Evolutionary conservation across 2,113 vertebrate genomes (phyloP).

Genomic region (Brachyhypopomus occidentalis): DNA sequence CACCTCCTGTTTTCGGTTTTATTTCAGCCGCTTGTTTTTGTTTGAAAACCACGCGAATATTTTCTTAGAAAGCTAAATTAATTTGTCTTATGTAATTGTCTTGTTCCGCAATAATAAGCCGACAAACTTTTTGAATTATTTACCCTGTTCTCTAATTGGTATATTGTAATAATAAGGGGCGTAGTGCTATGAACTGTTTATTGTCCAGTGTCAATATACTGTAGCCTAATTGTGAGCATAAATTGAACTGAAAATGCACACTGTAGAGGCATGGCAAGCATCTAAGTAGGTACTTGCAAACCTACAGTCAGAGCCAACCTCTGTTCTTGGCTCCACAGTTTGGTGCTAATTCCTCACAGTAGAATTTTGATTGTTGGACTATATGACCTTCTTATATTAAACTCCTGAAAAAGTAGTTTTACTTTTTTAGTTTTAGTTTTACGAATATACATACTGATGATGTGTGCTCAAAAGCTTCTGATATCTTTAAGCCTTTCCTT

Average conservation of each 20-base stretch:
- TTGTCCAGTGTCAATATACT: neutral
- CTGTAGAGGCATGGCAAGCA: neutral
- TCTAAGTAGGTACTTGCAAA: neutral
- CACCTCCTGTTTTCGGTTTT: too few relatives aligned
- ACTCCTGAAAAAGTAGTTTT: neutral
- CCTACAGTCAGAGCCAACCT: neutral
- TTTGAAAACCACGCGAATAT: neutral
- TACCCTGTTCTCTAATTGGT: neutral
- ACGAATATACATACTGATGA: neutral
- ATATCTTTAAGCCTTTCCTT: neutral
- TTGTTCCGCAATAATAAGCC: too few relatives aligned
- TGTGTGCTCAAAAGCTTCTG: neutral
- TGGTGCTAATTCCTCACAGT: neutral
- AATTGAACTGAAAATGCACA: neutral
- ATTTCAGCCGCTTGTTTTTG: too few relatives aligned
- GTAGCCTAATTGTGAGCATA: neutral
- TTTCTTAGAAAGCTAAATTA: neutral
- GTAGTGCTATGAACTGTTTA: conserved; percentile 4
- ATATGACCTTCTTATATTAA: too few relatives aligned
- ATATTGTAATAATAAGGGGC: neutral
- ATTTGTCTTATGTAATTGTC: neutral
- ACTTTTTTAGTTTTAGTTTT: neutral
- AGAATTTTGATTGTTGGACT: neutral
- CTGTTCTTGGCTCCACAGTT: neutral
- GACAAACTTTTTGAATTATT: neutral